These are phyloP conservation scores for Phaethon lepturus DNA, from an alignment of 2,113 vertebrate genomes.

Conservation along the genomic window DNA sequence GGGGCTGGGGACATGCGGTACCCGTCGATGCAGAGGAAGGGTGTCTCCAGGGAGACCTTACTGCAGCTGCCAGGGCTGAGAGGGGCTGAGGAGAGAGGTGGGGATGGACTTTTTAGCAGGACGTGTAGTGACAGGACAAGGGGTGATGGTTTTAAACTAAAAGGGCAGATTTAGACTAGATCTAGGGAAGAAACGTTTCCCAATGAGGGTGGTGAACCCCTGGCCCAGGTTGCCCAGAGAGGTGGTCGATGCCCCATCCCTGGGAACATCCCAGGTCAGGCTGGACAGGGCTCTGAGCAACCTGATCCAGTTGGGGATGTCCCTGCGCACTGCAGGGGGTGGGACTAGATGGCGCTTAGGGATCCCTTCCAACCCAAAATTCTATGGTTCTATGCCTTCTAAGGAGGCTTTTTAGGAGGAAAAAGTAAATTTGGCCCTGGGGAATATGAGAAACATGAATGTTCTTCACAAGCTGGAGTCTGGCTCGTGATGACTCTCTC, in stretches of 20 bases:
- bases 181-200: neutral
- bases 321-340: rapidly evolving
- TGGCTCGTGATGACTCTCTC: neutral
- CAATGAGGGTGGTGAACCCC: rapidly evolving
- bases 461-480: neutral
- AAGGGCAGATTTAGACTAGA: neutral
- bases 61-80: neutral
- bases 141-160: neutral
- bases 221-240: neutral
- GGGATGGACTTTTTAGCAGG: neutral
- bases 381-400: neutral
- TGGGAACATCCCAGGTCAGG: neutral
- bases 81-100: neutral
- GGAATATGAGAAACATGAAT: neutral
- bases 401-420: neutral
- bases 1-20: rapidly evolving
- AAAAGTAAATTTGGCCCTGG: neutral
- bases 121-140: rapidly evolving
- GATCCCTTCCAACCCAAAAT: neutral
- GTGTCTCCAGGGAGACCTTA: rapidly evolving
- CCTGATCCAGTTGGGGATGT: neutral
- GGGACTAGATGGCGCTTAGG: neutral
- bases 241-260: too few relatives aligned
- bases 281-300: rapidly evolving
- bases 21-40: neutral